Evolutionary conservation across 2,888 invertebrate genomes (phyloP), one percentile per base, ranked within the genome.

Genomic region (Ophioninae sp.): DNA sequence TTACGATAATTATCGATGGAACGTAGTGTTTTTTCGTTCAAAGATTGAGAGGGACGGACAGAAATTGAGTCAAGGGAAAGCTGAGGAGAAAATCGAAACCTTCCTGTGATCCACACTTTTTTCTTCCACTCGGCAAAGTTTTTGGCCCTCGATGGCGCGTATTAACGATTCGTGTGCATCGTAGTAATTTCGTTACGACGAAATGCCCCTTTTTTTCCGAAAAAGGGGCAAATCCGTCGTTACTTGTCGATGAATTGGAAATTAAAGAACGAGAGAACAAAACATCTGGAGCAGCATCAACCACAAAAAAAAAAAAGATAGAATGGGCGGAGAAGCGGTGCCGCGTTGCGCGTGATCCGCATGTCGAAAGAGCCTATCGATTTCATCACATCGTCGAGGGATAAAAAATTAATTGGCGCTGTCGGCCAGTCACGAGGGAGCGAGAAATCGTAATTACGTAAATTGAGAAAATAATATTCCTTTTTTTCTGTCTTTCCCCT

Each of bases 131-230:
- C 22, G 51, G 41, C 61, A 76, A 83, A 80, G 80, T 81, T 83
- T 82, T 77, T 81, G 78, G 81, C 85, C 76, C 59, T 73, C 73
- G 82, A 86, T 81, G 71, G 81, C 82, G 85, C 79, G 83, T 71
- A 64, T 61, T 87, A 88, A 88, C 89, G 89, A 91, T 90, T 90
- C 91, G 91, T 91, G 91, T 91, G 91, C 91, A 91, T 88, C 91
- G 90, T 89, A 91, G 90, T 91, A 91, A 92, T 92, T 92, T 92
- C 91, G 90, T 91, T 91, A 91, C 91, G 89, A 89, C 88, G 86
- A 86, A 3, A 3, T 58, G 86, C 83, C n/a, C n/a, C n/a, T n/a
- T n/a, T n/a, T n/a, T n/a, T 86, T 85, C 81, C 71, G 51, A 64
- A 51, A 59, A 72, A 69, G 61, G 51, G 56, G 73, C 51, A 56